Evolutionary conservation across 2,797 vertebrate genomes (phyloP), one percentile per base, ranked within the genome.

Genomic region (Taeniopygia guttata): DNA sequence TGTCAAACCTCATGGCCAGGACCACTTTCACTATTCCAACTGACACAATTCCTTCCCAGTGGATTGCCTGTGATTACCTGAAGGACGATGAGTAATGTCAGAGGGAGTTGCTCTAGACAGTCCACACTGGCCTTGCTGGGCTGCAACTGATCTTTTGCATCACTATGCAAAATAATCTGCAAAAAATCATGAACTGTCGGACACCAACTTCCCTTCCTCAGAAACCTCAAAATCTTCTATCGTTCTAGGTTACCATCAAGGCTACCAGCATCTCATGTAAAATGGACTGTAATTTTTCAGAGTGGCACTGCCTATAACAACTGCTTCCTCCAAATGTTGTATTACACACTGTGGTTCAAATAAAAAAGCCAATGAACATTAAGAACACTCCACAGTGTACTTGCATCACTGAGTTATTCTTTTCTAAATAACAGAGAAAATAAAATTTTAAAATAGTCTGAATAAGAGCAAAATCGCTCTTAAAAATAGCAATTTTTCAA

Each of bases 371-470:
- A 66, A 85, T 48, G 32, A 77, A 67, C 11, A n/a, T 46, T 43
- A 87, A 48, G 18, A 69, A 64, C 43, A 30, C n/a, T 78, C 62
- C 34, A 60, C 6, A 72, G 25, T 6, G 32, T 46, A 68, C 32
- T 29, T 77, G 29, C 19, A 86, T 59, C 43, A 64, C 21, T 51
- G n/a, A 56, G 18, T n/a, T 74, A 67, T 54, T 93, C 11, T 81
- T 89, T 84, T 40, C 45, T 82, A 94, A 85, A 19, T 60, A 81
- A 77, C 5, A 77, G 27, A 46, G 86, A 86, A 95, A 73, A 67
- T 1, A 32, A 63, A 55, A n/a, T 20, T 63, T 70, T 9, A 34
- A 45, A 87, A 30, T n/a, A 70, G 26, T 4, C 30, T 67, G 43
- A 73, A 75, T 12, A 60, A n/a, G 27, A 62, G 10, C 27, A 30